Evolutionary conservation across 2,888 invertebrate genomes (phyloP).

Genomic region (Ochlodes sylvanus): DNA sequence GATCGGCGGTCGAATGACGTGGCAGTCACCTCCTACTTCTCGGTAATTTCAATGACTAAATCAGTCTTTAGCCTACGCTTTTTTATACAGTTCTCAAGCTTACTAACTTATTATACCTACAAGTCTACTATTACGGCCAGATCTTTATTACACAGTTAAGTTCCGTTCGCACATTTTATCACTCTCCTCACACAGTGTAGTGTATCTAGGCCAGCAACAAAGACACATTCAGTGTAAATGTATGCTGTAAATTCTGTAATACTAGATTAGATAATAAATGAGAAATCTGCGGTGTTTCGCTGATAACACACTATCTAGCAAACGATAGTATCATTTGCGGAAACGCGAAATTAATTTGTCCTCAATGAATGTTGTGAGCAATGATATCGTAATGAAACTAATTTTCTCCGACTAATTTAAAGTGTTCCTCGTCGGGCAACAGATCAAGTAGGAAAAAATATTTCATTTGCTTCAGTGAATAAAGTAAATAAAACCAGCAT

Average conservation of each 20-base stretch:
- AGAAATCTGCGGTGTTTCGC: conserved; percentile 42
- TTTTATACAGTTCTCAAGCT: background rate
- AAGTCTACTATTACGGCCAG: background rate
- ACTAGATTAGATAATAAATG: conserved; percentile 45
- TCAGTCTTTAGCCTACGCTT: conserved; percentile 12
- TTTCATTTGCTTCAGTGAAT: no score
- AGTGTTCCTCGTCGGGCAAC: no score
- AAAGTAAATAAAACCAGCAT: no score
- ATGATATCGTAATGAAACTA: no score
- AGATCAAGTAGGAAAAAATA: no score
- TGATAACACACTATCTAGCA: conserved; percentile 43
- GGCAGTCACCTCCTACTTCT: conserved; percentile 42
- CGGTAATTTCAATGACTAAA: conserved; percentile 30
- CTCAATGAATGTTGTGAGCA: conserved; percentile 56
- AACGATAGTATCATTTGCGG: conserved; percentile 58
- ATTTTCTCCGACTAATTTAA: no score
- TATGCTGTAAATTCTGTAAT: conserved; percentile 35
- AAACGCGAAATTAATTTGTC: conserved; percentile 58
- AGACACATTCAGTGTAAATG: conserved; percentile 14
- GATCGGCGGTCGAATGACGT: conserved; percentile 54
- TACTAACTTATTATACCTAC: conserved; percentile 15
- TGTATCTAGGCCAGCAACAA: conserved; percentile 22
- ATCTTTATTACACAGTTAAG: conserved; percentile 1
- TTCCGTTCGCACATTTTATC: conserved; percentile 14
- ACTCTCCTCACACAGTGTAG: conserved; percentile 3